phyloP scores from a whole-genome alignment of 2,888 invertebrate genomes.

The Neoaliturus tenellus region DNA sequence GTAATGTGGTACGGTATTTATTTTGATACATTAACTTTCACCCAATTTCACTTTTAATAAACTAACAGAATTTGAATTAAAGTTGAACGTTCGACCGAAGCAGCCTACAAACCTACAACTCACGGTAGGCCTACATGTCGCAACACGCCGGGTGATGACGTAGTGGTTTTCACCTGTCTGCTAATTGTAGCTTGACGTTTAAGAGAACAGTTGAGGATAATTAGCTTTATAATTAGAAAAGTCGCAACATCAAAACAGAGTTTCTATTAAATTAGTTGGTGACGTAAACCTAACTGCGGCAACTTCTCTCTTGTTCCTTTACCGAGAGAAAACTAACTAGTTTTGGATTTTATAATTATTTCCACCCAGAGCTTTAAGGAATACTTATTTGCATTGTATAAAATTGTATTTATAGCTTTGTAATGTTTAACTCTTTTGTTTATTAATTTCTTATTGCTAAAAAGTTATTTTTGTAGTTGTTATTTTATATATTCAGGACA shows the following conservation, averaged over 20 bases:
- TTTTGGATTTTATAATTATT: background rate
- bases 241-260: slow-evolving; percentile 27
- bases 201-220: background rate
- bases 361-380: background rate
- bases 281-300: background rate
- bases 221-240: slow-evolving; percentile 48
- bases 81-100: too few species aligned
- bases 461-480: background rate
- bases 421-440: background rate
- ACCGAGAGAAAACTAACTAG: background rate
- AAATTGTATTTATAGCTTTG: background rate
- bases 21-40: too few species aligned
- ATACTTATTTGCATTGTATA: background rate
- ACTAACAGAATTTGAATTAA: too few species aligned
- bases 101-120: too few species aligned
- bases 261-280: slow-evolving; percentile 43
- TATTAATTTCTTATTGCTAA: background rate
- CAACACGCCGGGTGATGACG: background rate
- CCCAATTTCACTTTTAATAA: too few species aligned
- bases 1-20: too few species aligned
- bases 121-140: background rate
- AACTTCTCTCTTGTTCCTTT: background rate
- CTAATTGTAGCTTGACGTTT: background rate
- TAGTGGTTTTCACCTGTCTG: background rate
- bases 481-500: background rate